These are phyloP conservation scores for Pluvianellus socialis DNA, from an alignment of 2,113 vertebrate species.

Conservation along the genomic window DNA sequence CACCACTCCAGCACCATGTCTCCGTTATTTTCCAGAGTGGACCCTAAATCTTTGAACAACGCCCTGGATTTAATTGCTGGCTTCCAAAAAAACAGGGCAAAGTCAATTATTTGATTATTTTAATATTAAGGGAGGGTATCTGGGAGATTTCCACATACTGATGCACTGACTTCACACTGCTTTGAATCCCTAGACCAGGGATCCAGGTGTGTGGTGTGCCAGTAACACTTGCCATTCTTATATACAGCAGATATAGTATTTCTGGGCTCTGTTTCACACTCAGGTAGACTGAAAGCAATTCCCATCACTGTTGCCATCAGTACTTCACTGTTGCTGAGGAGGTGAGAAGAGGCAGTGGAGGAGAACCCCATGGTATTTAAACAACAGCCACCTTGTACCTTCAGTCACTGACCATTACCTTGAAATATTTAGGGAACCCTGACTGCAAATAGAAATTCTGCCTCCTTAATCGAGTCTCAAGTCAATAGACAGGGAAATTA, in stretches of 20 bases:
- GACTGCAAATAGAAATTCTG: not conserved
- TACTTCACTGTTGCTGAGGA: not conserved
- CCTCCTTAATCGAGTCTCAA: not conserved
- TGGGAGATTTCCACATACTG: not conserved
- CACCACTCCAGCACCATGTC: not conserved
- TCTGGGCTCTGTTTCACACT: not conserved
- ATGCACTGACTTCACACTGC: not conserved
- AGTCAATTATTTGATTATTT: not conserved
- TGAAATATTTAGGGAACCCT: not conserved
- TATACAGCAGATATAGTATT: not conserved
- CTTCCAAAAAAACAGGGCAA: not conserved
- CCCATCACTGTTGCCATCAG: not conserved
- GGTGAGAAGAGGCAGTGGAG: not conserved
- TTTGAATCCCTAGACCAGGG: not conserved
- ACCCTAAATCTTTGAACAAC: not conserved
- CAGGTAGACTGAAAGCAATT: not conserved
- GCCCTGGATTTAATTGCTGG: not conserved
- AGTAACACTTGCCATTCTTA: not conserved
- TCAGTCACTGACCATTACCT: not conserved
- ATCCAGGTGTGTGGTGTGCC: not conserved
- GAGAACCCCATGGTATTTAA: not conserved
- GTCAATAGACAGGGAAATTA: conserved; percentile 10
- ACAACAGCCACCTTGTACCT: not conserved
- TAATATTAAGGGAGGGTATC: not conserved
- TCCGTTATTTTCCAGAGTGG: not conserved